phyloP scores from a whole-genome alignment of 1,140 invertebrate species.

The Cyclargus thomasi region DNA sequence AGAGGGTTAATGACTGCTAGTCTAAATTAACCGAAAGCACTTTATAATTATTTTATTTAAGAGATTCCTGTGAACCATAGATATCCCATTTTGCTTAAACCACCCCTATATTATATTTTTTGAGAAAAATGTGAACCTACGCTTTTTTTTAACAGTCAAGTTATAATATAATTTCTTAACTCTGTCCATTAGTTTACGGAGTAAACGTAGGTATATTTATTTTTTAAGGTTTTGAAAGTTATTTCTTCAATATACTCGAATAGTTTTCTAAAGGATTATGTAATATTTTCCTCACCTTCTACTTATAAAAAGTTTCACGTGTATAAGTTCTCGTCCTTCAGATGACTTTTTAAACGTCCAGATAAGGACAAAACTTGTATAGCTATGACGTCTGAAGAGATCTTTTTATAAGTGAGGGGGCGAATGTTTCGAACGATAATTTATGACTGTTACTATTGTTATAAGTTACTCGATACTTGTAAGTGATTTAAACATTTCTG shows the following conservation, averaged over 20 bases:
- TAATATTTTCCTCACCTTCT: neutral
- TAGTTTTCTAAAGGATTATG: neutral
- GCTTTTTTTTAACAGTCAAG: neutral
- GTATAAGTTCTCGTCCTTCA: too few species aligned
- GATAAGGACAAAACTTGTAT: too few species aligned
- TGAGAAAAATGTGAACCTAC: slow-evolving; percentile 12
- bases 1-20: too few species aligned
- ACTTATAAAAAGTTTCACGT: neutral
- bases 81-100: too few species aligned
- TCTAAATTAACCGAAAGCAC: too few species aligned
- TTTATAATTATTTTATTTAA: slow-evolving; percentile 15
- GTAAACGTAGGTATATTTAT: slow-evolving; percentile 9
- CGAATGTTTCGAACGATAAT: neutral
- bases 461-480: neutral
- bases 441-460: neutral
- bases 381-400: too few species aligned
- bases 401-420: too few species aligned
- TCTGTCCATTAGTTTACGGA: slow-evolving; percentile 13
- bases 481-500: slow-evolving; percentile 40
- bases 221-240: neutral
- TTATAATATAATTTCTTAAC: slow-evolving; percentile 3
- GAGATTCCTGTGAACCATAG: too few species aligned
- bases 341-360: too few species aligned
- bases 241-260: neutral
- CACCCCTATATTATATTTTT: slow-evolving; percentile 12